These are phyloP conservation scores for Diploscapter pachys DNA, from an alignment of 1,140 invertebrate species.

Conservation along the genomic window DNA sequence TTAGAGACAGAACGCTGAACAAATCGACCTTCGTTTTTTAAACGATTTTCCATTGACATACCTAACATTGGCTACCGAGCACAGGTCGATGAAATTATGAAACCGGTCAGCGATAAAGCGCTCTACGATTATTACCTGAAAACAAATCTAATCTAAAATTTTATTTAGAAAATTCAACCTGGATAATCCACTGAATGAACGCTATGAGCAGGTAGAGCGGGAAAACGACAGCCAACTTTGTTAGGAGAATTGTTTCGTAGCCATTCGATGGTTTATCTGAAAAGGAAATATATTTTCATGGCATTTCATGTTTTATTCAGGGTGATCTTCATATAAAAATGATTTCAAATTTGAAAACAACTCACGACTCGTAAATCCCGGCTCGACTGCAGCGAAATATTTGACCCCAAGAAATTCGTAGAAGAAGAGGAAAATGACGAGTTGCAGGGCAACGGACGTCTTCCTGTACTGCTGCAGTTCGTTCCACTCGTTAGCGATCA, in stretches of 20 bases:
- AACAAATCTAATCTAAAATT: too few species aligned
- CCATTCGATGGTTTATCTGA: conserved; percentile 7
- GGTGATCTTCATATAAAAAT: too few species aligned
- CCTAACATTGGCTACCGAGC: conserved; percentile 65
- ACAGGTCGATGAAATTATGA: conserved; percentile 58
- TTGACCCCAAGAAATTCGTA: conserved; percentile 65
- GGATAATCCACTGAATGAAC: conserved; percentile 12
- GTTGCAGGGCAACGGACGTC: conserved; percentile 67
- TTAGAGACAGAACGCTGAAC: conserved; percentile 73
- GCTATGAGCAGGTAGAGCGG: conserved; percentile 62
- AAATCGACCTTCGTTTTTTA: background rate
- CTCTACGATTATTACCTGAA: conserved; percentile 66
- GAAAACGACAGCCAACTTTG: conserved; percentile 64
- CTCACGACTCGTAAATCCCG: conserved; percentile 37
- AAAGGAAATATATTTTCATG: background rate
- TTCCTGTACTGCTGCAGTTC: conserved; percentile 73
- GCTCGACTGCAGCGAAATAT: conserved; percentile 73
- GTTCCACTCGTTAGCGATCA: conserved; percentile 83
- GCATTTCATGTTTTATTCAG: conserved; percentile 11
- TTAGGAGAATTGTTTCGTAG: conserved; percentile 58
- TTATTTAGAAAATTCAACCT: conserved; percentile 2
- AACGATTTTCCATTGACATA: background rate
- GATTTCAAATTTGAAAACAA: background rate
- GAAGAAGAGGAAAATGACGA: conserved; percentile 67
- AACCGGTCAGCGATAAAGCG: conserved; percentile 75